These are phyloP conservation scores for Coracopsis vasa DNA, from an alignment of 2,113 vertebrate genomes.

Conservation along the genomic window DNA sequence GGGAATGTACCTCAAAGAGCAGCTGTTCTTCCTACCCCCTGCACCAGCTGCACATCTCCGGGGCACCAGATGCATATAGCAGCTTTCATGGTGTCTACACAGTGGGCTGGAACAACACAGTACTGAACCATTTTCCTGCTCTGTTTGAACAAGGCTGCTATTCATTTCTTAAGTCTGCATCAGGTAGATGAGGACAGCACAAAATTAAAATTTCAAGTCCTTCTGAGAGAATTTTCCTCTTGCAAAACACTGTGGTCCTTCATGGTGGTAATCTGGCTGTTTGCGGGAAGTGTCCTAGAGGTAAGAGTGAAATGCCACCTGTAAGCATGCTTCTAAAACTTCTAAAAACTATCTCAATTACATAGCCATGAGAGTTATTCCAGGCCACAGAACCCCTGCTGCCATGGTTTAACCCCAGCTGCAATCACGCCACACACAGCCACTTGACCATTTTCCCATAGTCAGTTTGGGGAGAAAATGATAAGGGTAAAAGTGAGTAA, in stretches of 20 bases:
- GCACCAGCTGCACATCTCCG: conserved; percentile 44
- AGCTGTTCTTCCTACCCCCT: neutral
- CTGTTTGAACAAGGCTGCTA: neutral
- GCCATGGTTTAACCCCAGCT: neutral
- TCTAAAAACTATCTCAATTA: neutral
- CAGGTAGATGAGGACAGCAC: neutral
- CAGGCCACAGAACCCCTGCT: neutral
- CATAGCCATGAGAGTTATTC: neutral
- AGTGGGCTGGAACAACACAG: neutral
- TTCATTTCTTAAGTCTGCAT: neutral
- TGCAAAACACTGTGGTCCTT: neutral
- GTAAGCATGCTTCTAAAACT: neutral
- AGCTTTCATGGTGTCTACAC: neutral
- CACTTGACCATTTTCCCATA: neutral
- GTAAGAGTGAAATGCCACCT: neutral
- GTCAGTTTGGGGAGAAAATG: neutral
- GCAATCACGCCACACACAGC: neutral
- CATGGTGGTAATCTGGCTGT: neutral
- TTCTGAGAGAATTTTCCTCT: neutral
- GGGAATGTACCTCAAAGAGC: conserved; percentile 36
- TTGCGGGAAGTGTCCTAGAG: neutral
- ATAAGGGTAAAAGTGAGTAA: neutral
- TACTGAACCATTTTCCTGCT: neutral
- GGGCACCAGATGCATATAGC: conserved; percentile 14
- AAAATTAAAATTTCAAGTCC: neutral